phyloP scores from a whole-genome alignment of 92 coral and sea anemone species.

The Zoanthus gigantus region DNA sequence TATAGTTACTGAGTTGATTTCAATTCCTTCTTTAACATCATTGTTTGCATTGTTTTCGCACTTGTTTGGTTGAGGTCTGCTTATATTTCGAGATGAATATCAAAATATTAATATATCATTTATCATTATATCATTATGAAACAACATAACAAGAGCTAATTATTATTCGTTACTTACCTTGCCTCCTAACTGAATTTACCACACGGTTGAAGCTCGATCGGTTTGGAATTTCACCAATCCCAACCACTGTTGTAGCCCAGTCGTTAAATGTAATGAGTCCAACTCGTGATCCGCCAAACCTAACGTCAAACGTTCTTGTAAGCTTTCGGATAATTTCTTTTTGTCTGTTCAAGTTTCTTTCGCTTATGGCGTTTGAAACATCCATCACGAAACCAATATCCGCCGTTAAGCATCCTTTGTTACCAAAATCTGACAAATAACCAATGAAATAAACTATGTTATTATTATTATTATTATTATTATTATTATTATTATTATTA shows the following conservation, averaged over 20 bases:
- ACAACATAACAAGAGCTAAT: not conserved
- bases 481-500: too few relatives aligned
- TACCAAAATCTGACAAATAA: too few relatives aligned
- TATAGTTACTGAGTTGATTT: too few relatives aligned
- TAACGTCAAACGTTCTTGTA: not conserved
- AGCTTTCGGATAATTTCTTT: not conserved
- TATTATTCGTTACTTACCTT: not conserved
- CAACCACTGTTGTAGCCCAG: not conserved
- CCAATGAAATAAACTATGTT: too few relatives aligned
- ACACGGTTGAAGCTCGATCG: not conserved
- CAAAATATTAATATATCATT: too few relatives aligned
- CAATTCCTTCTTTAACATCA: too few relatives aligned
- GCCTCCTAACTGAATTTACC: not conserved
- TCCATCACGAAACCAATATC: constrained; percentile 18
- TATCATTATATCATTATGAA: too few relatives aligned
- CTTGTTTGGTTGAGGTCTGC: too few relatives aligned
- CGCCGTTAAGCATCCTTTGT: not conserved
- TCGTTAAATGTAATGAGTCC: not conserved
- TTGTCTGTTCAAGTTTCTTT: not conserved
- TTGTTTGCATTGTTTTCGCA: too few relatives aligned
- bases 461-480: too few relatives aligned
- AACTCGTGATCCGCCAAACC: constrained; percentile 15
- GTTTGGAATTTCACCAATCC: not conserved
- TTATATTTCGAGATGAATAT: too few relatives aligned
- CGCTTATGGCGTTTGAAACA: not conserved